Evolutionary conservation across 2,888 invertebrate species (phyloP).

Genomic region (Amphipoea oculea): DNA sequence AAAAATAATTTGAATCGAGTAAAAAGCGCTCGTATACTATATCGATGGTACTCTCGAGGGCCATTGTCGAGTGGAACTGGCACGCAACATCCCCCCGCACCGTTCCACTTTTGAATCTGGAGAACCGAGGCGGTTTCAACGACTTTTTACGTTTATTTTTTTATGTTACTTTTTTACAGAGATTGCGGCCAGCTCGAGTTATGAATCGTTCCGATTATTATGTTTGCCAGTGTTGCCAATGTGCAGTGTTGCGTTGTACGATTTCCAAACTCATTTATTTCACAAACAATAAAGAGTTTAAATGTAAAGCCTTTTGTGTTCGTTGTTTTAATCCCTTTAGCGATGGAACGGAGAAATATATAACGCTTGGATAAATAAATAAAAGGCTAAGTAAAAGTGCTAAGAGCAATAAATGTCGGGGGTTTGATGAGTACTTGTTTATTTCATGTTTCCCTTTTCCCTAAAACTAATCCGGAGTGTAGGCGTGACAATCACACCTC

Average conservation of each 20-base stretch:
- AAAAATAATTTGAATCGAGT: slow-evolving; percentile 58
- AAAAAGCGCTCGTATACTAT: slow-evolving; percentile 56
- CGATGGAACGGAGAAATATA: slow-evolving; percentile 32
- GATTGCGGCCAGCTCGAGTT: slow-evolving; percentile 60
- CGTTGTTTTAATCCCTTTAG: slow-evolving; percentile 24
- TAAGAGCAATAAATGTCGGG: slow-evolving; percentile 50
- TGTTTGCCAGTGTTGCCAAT: slow-evolving; percentile 53
- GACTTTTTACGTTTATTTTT: slow-evolving; percentile 59
- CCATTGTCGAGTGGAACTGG: slow-evolving; percentile 74
- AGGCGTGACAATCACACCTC: slow-evolving; percentile 62
- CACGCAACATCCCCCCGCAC: slow-evolving; percentile 70
- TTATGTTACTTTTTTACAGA: slow-evolving; percentile 64
- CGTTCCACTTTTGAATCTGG: slow-evolving; percentile 74
- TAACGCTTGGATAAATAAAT: slow-evolving; percentile 39
- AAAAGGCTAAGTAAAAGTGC: slow-evolving; percentile 42
- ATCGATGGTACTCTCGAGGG: slow-evolving; percentile 69
- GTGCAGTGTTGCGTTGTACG: slow-evolving; percentile 38
- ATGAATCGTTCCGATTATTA: slow-evolving; percentile 62
- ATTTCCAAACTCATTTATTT: slow-evolving; percentile 47
- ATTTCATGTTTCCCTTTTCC: slow-evolving; percentile 55
- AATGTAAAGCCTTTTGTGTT: slow-evolving; percentile 40
- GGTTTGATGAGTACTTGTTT: slow-evolving; percentile 57
- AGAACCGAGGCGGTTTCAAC: slow-evolving; percentile 68
- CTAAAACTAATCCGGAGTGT: slow-evolving; percentile 50
- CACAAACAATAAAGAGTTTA: slow-evolving; percentile 38